Conservation (phyloP, 1,140 invertebrate species). For the Nebria ingens region DNA sequence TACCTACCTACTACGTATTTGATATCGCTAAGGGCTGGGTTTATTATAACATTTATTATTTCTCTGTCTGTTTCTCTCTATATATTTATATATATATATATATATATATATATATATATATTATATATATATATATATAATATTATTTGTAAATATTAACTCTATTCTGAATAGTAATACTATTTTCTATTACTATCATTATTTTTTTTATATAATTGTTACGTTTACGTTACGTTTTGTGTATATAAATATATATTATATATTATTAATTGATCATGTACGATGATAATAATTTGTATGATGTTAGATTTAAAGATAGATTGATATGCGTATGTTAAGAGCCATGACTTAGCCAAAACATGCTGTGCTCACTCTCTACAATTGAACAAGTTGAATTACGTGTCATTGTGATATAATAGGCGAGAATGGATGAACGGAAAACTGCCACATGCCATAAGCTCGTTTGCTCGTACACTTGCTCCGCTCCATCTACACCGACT, state of each 20-base stretch:
- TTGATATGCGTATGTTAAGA: background rate
- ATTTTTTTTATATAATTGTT: background rate
- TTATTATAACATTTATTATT: too few species aligned
- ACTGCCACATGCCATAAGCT: constrained; percentile 3
- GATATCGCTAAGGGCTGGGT: background rate
- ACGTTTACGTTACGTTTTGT: background rate
- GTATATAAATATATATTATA: background rate
- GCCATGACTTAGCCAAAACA: constrained; percentile 4
- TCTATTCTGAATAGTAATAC: background rate
- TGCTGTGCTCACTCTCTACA: constrained; percentile 3
- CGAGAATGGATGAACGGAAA: background rate
- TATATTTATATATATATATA: too few species aligned
- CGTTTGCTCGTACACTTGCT: background rate
- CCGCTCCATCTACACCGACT: too few species aligned
- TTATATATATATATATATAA: background rate
- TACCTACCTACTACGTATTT: background rate
- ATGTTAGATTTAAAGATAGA: background rate
- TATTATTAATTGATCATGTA: background rate
- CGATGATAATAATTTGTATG: background rate
- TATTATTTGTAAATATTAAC: background rate
- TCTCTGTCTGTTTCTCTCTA: too few species aligned
- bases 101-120: too few species aligned
- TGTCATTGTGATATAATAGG: constrained; percentile 1
- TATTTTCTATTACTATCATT: background rate
- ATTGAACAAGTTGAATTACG: background rate